Evolutionary conservation across 1,140 invertebrate genomes (phyloP), one percentile per base, ranked within the genome.

Genomic region (Kradibia gibbosae): DNA sequence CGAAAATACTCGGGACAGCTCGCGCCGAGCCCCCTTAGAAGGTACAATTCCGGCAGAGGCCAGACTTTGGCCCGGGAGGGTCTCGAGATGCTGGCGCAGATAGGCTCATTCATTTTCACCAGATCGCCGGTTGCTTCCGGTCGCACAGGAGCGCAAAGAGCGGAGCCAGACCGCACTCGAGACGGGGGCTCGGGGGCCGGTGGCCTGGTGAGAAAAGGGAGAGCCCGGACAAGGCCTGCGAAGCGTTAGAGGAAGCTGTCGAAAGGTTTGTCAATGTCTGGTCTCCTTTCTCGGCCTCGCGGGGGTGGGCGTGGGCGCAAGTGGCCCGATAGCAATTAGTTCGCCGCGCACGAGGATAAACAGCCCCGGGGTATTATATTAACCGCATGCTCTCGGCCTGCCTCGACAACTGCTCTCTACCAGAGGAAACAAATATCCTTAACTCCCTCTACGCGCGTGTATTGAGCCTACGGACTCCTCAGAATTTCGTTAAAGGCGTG

Each of bases 181-280:
- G 20, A 42, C 3, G 1, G 11, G 4, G 42, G 42, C 25, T 8
- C 10, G 7, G 22, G 1, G n/a, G 8, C 4, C 13, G 65, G 1
- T 42, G 22, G 1, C 28, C 11, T 42, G 39, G 22, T 70, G 34
- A n/a, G 39, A 77, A 77, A 55, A 55, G 48, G 15, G 65, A 75
- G 8, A 10, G 2, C 0, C 25, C 1, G 5, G 10, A 10, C 11
- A n/a, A 45, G 36, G 74, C 0, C 76, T 53, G 76, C 36, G 31
- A 25, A 55, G 20, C 34, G n/a, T 55, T 15, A 3, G 31, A 1
- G 7, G n/a, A 79, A 72, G 39, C 36, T n/a, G 67, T 73, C 70
- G 55, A 80, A 80, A 79, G 31, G 34, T 79, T 72, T 60, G 78
- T 72, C 53, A 78, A 62, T 22, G 65, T 70, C 45, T 22, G 3